Base-by-base conservation (phyloP, 2,888 invertebrate species). In the Cheilosia variabilis region DNA sequence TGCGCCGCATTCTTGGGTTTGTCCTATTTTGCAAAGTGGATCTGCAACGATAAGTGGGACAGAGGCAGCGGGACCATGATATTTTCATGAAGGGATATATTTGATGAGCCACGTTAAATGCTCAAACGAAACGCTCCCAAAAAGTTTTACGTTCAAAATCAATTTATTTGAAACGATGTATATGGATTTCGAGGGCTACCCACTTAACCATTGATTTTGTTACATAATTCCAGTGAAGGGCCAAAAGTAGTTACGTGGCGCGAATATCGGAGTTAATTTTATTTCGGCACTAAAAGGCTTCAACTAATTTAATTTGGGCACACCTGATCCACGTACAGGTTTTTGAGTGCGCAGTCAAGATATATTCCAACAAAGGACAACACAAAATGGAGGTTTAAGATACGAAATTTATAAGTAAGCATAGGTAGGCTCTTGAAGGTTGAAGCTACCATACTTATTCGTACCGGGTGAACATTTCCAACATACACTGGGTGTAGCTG, bases 1-100 rank as follows among this genome's bases (percentile, higher is more conserved):
- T 75, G 57, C 69, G 73, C 69, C 63, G 58, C 65, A 68, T 73
- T 79, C 71, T 50, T 53, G 58, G 22, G 34, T 57, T 50, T 22
- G n/a, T 17, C 22, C 43, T 57, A 27, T 81, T 31, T 53, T 43
- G 15, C 34, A 7, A 15, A 55, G 34, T 13, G 52, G 24, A 58
- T 58, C 60, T 31, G 17, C 50, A 45, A 65, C 2, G 53, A 31
- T 17, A 22, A 24, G n/a, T 15, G 27, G 17, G 34, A 63, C 9
- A 71, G 62, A 43, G 68, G 55, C 62, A 45, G 63, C 45, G 78
- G 19, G 53, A 24, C 55, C 37, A 47, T 78, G 57, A 72, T 55
- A 34, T 37, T 65, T 79, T 73, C 73, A 73, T 58, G 73, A 62
- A 47, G 6, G 31, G n/a, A 34, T 53, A 50, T 69, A 53, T 55